phyloP scores from a whole-genome alignment of 2,888 invertebrate genomes.

The Lasioglossum oenotherae region DNA sequence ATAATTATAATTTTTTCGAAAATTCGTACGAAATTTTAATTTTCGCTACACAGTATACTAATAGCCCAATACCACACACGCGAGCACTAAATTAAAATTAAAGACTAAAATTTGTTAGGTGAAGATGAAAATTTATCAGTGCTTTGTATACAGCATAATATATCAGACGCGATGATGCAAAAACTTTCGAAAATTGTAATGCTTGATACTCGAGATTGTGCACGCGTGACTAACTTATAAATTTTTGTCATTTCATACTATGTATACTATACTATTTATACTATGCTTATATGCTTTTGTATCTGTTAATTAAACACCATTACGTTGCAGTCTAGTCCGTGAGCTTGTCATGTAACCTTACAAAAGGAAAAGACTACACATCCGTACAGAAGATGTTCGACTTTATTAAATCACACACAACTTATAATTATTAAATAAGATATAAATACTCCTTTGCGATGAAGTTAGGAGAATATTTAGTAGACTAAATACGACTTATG shows the following conservation, averaged over 20 bases:
- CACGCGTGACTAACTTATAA: not conserved
- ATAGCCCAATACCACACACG: not conserved
- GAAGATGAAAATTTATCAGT: not conserved
- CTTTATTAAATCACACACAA: not conserved
- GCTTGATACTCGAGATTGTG: not conserved
- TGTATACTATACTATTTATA: not conserved
- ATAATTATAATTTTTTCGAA: not conserved
- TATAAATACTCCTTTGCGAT: not conserved
- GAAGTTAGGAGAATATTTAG: not conserved
- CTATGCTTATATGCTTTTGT: not conserved
- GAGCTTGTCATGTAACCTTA: not conserved
- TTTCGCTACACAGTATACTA: no score
- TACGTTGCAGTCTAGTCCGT: not conserved
- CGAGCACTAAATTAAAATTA: not conserved
- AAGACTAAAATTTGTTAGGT: not conserved
- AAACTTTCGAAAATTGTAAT: not conserved
- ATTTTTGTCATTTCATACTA: not conserved
- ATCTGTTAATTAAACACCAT: not conserved
- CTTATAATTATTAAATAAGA: not conserved
- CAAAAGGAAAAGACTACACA: not conserved
- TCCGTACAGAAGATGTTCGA: not conserved
- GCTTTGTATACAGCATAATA: not conserved
- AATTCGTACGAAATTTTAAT: not conserved
- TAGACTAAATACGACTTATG: not conserved
- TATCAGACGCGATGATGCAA: not conserved